A percentile compares a stretch with the other conserved stretches of the same genome.
These are phyloP conservation scores for Arctocebus calabarensis DNA, from an alignment of 2,797 vertebrate species.

Conservation along the genomic window DNA sequence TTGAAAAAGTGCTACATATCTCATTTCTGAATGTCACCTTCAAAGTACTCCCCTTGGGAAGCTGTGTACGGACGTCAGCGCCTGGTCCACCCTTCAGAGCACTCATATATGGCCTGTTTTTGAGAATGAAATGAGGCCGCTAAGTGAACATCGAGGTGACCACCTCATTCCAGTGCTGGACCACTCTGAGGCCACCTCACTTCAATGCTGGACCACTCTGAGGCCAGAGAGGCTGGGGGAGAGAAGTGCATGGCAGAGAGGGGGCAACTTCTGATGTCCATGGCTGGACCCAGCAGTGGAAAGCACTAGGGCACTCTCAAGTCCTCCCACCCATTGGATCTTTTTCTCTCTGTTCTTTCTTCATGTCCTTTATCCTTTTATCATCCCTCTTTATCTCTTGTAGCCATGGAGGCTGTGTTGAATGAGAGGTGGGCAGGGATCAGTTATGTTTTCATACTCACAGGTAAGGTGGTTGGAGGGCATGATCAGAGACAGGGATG, in stretches of 20 bases:
- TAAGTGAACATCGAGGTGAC: no score
- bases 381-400: not conserved
- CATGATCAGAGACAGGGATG: not conserved
- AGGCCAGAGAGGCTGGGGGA: not conserved
- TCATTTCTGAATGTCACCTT: no score
- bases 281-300: not conserved
- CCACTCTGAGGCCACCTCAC: not conserved
- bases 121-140: not conserved
- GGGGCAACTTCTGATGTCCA: not conserved
- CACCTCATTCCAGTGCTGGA: accelerated
- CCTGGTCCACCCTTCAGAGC: no score
- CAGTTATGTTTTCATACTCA: not conserved
- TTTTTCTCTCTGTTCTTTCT: not conserved
- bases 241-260: no score
- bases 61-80: no score
- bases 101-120: not conserved
- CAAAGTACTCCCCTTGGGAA: no score
- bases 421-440: not conserved
- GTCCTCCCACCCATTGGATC: not conserved
- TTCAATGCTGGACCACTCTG: accelerated
- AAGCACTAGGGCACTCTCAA: not conserved
- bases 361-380: not conserved
- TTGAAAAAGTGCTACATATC: no score
- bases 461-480: not conserved
- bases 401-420: no score